These are phyloP conservation scores for Apamea anceps DNA, from an alignment of 2,888 invertebrate species.

Conservation along the genomic window DNA sequence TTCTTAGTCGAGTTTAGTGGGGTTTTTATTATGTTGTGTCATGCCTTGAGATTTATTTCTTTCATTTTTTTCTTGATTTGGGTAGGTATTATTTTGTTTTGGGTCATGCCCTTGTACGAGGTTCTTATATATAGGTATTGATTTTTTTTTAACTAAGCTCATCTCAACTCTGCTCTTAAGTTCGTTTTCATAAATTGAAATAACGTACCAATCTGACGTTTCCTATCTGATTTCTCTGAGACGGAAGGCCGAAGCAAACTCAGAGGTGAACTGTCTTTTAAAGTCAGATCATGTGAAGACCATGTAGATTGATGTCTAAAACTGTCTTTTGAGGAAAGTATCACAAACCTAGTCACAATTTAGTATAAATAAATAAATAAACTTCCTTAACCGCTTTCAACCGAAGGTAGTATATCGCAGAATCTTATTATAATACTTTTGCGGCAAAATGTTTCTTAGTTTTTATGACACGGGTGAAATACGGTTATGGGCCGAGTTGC, in stretches of 20 bases:
- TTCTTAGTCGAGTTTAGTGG: slow-evolving; percentile 25
- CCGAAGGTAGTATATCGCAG: slow-evolving; percentile 47
- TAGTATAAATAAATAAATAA: slow-evolving; percentile 31
- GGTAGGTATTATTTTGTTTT: background rate
- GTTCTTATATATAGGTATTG: background rate
- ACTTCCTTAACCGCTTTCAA: slow-evolving; percentile 15
- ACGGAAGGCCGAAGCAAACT: too few species aligned
- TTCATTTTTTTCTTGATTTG: too few species aligned
- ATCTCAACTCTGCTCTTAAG: background rate
- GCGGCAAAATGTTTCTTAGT: slow-evolving; percentile 83
- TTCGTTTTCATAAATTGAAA: background rate
- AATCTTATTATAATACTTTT: slow-evolving; percentile 81
- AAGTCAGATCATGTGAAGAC: too few species aligned
- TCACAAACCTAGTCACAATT: background rate
- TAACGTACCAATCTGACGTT: background rate
- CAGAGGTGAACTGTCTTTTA: too few species aligned
- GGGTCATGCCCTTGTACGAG: too few species aligned
- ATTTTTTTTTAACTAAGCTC: background rate
- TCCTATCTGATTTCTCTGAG: too few species aligned
- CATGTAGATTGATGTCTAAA: too few species aligned
- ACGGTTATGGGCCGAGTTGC: slow-evolving; percentile 83
- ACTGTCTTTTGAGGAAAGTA: too few species aligned
- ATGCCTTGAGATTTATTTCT: slow-evolving; percentile 16
- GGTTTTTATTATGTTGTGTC: slow-evolving; percentile 30
- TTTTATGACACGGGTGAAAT: slow-evolving; percentile 86